phyloP scores from a whole-genome alignment of 2,888 invertebrate genomes.

The Synergus gifuensis region DNA sequence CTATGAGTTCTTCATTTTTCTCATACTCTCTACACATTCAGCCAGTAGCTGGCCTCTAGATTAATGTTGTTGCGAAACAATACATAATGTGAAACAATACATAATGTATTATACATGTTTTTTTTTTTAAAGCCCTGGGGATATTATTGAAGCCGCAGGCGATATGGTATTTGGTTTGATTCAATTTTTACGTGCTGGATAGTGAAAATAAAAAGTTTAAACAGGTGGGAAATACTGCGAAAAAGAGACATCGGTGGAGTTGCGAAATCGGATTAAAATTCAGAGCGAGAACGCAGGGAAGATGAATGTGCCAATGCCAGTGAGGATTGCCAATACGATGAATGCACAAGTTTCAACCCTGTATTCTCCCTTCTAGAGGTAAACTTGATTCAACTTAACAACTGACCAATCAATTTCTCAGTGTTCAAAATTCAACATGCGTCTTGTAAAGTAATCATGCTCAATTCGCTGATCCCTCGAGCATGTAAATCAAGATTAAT shows the following conservation, averaged over 20 bases:
- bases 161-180: not conserved
- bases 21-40: constrained; percentile 17
- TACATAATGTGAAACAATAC: constrained; percentile 29
- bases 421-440: constrained; percentile 12
- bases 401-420: constrained; percentile 36
- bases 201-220: constrained; percentile 22
- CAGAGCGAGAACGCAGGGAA: constrained; percentile 18
- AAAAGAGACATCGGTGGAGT: constrained; percentile 30
- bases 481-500: not conserved
- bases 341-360: constrained; percentile 14
- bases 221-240: constrained; percentile 14
- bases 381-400: constrained; percentile 26
- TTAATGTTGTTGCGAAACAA: constrained; percentile 28
- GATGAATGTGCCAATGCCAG: constrained; percentile 33
- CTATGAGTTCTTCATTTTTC: constrained; percentile 1
- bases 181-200: constrained; percentile 2
- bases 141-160: not conserved
- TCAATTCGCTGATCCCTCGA: not conserved
- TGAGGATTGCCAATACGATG: constrained; percentile 22
- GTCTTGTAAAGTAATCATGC: not conserved
- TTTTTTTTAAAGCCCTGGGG: not conserved
- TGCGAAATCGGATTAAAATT: constrained; percentile 39
- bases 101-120: constrained; percentile 15
- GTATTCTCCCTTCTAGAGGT: constrained; percentile 9
- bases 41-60: constrained; percentile 1